phyloP scores from a whole-genome alignment of 2,888 invertebrate genomes.

The Ecliptopera silaceata region DNA sequence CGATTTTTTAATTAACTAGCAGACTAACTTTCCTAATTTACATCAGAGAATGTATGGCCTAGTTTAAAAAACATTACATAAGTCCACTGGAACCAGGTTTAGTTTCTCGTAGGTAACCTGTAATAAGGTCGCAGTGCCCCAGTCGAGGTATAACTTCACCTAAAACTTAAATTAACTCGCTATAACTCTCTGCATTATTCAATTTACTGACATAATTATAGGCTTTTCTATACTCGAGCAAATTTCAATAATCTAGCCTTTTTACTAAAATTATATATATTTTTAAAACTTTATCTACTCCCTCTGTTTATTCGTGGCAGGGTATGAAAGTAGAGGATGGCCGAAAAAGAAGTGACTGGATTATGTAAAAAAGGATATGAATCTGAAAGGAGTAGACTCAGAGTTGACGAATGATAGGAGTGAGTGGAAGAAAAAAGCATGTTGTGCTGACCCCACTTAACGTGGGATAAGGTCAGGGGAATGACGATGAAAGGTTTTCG shows the following conservation, averaged over 20 bases:
- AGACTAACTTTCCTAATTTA: neutral
- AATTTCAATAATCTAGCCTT: slow-evolving; percentile 1
- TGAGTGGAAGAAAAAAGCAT: too few relatives aligned
- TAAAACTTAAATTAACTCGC: neutral
- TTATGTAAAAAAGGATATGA: too few relatives aligned
- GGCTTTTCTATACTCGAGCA: neutral
- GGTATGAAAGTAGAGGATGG: too few relatives aligned
- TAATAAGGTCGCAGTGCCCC: neutral
- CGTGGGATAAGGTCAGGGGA: too few relatives aligned
- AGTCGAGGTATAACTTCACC: neutral
- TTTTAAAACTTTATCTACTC: too few relatives aligned
- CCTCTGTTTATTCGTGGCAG: neutral
- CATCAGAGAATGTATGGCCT: neutral
- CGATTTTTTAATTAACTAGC: neutral
- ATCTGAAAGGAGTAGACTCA: too few relatives aligned
- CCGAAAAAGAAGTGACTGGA: too few relatives aligned
- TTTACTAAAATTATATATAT: too few relatives aligned
- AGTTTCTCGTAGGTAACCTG: neutral
- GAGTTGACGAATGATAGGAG: too few relatives aligned
- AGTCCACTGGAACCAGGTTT: neutral
- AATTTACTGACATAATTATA: neutral
- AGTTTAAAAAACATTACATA: neutral
- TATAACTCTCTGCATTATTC: neutral
- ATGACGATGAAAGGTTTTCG: too few relatives aligned
- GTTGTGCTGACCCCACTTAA: too few relatives aligned